Conservation (phyloP, 2,797 vertebrate genomes). For the Cossypha heuglini region DNA sequence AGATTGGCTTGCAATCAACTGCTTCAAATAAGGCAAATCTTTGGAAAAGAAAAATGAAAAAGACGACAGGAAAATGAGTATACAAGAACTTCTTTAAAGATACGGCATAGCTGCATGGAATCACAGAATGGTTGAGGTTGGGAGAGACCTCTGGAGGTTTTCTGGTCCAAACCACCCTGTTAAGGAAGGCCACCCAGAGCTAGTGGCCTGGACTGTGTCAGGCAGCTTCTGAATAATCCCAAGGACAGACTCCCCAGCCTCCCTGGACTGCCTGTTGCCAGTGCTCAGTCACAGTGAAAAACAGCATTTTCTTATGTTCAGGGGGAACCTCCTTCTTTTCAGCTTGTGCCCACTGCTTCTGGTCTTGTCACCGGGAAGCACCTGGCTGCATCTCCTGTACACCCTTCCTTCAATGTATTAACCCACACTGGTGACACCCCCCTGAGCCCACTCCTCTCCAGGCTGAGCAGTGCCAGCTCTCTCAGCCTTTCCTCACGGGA, state of each 20-base stretch:
- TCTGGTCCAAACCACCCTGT: neutral
- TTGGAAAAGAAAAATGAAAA: neutral
- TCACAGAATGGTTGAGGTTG: neutral
- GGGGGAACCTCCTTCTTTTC: neutral
- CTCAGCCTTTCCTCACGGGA: neutral
- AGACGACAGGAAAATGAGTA: neutral
- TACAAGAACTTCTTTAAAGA: neutral
- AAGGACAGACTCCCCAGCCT: neutral
- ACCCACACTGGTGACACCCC: rapidly evolving
- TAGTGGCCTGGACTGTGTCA: neutral
- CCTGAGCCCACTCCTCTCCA: neutral
- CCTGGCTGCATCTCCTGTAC: neutral
- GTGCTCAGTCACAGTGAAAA: neutral
- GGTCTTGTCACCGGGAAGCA: neutral
- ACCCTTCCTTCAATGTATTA: neutral
- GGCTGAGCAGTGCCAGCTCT: neutral
- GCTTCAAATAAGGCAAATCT: neutral
- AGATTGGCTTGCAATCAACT: slow-evolving; percentile 12
- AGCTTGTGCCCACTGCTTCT: rapidly evolving
- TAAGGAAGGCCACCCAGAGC: neutral
- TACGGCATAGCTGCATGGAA: neutral
- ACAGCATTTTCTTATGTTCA: neutral
- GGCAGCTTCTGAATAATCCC: neutral
- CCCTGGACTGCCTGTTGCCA: neutral
- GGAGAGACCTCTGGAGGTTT: neutral